Percentiles rank a stretch among this genome's conserved stretches.
phyloP scores from a whole-genome alignment of 2,113 vertebrate species.

The Leptosomus discolor region DNA sequence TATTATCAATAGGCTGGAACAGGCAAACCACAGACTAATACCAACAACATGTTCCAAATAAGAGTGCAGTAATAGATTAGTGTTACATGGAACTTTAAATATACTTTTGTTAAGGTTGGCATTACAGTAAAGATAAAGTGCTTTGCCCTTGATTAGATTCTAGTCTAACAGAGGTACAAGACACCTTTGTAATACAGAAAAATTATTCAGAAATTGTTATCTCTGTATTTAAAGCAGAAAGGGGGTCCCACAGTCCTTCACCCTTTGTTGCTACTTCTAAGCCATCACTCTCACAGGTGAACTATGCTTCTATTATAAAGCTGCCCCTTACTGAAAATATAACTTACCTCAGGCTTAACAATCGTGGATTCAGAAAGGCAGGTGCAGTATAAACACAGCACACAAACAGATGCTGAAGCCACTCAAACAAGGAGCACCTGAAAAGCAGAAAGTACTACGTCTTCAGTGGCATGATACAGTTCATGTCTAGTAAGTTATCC shows the following conservation, averaged over 20 bases:
- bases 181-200: not conserved
- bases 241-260: not conserved
- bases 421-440: conserved; percentile 12
- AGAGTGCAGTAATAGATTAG: not conserved
- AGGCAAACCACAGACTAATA: not conserved
- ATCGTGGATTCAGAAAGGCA: not conserved
- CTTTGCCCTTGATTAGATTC: not conserved
- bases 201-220: not conserved
- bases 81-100: not conserved
- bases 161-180: not conserved
- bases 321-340: not conserved
- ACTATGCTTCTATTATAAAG: not conserved
- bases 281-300: not conserved
- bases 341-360: not conserved
- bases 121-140: conserved; percentile 5
- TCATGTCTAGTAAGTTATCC: not conserved
- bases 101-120: not conserved
- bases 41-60: not conserved
- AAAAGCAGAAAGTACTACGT: not conserved
- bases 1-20: not conserved
- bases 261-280: not conserved
- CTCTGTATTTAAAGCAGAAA: not conserved
- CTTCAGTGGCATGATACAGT: not conserved
- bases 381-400: not conserved
- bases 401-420: not conserved